These are phyloP conservation scores for Bombycilla garrulus DNA, from an alignment of 2,113 vertebrate species.

Conservation along the genomic window DNA sequence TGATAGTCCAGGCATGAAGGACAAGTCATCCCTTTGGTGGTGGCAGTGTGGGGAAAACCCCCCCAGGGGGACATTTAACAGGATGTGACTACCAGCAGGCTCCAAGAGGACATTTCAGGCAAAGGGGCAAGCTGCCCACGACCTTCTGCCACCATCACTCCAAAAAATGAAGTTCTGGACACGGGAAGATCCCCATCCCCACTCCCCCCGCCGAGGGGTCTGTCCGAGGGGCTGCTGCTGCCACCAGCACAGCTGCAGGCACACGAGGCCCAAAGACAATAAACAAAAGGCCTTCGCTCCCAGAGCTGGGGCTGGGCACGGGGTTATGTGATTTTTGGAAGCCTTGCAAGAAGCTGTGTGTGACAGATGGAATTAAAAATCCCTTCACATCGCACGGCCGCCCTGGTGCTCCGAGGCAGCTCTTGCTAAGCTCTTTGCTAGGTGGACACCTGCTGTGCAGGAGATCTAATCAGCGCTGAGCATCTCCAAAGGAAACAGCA, in stretches of 20 bases:
- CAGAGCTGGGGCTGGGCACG: background rate
- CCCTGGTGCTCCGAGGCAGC: background rate
- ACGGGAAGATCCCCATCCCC: background rate
- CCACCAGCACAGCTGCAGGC: constrained; percentile 58
- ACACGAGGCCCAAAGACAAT: constrained; percentile 53
- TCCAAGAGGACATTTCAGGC: background rate
- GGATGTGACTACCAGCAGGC: background rate
- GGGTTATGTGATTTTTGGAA: constrained; percentile 68
- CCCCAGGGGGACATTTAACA: background rate
- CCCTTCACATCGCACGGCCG: background rate
- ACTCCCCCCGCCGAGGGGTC: background rate
- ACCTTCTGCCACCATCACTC: background rate
- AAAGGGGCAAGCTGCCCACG: background rate
- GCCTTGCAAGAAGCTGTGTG: background rate
- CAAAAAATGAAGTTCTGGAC: background rate
- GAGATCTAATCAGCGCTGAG: background rate
- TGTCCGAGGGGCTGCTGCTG: background rate
- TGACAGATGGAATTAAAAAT: constrained; percentile 47
- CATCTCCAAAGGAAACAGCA: constrained; percentile 60
- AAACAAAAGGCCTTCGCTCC: constrained; percentile 39
- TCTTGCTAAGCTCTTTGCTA: constrained; percentile 30
- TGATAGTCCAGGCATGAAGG: background rate
- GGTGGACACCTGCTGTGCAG: constrained; percentile 60
- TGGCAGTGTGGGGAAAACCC: background rate
- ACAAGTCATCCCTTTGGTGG: background rate